A percentile compares a stretch with the other conserved stretches of the same genome.
These are phyloP conservation scores for Mythimna loreyi DNA, from an alignment of 2,888 invertebrate genomes.

Conservation along the genomic window DNA sequence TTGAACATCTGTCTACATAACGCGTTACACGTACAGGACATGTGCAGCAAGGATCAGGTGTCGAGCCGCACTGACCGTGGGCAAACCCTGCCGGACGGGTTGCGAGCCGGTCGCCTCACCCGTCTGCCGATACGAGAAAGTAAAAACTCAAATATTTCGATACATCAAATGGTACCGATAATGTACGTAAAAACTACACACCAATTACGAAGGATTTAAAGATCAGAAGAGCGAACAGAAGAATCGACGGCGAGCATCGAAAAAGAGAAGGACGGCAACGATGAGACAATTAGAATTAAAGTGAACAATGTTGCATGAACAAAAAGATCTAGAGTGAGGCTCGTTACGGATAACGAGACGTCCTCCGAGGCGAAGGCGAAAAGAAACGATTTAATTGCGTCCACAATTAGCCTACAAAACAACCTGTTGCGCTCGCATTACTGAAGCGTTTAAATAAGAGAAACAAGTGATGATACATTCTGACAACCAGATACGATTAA, in stretches of 20 bases:
- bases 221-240: conserved; percentile 49
- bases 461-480: conserved; percentile 64
- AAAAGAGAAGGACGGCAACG: conserved; percentile 60
- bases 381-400: conserved; percentile 84
- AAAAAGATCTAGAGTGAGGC: conserved; percentile 73
- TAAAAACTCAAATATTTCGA: conserved; percentile 76
- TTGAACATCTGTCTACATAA: conserved; percentile 81
- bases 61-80: conserved; percentile 87
- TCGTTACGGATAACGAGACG: conserved; percentile 77
- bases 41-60: conserved; percentile 87
- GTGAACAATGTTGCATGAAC: conserved; percentile 74
- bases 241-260: conserved; percentile 53
- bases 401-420: conserved; percentile 85
- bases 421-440: conserved; percentile 82
- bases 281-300: conserved; percentile 73
- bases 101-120: conserved; percentile 73
- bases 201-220: conserved; percentile 64
- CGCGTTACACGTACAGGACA: conserved; percentile 73
- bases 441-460: conserved; percentile 71
- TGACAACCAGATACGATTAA: conserved; percentile 49
- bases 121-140: conserved; percentile 73
- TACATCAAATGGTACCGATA: conserved; percentile 70
- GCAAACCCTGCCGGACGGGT: conserved; percentile 83
- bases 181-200: conserved; percentile 58
- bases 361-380: conserved; percentile 75